phyloP scores from a whole-genome alignment of 2,888 invertebrate genomes.

The Xestia sexstrigata region DNA sequence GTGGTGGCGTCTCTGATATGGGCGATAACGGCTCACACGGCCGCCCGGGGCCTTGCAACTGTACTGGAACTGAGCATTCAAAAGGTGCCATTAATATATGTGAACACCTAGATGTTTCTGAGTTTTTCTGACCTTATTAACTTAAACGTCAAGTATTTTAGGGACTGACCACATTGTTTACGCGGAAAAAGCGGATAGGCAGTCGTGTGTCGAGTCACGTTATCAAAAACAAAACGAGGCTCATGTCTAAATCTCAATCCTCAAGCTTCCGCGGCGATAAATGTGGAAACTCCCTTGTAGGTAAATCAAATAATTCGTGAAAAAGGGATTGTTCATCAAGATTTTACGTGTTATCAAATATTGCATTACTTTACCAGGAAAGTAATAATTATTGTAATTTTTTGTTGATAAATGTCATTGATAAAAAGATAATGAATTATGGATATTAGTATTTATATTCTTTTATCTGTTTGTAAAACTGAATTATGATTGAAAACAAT shows the following conservation, averaged over 20 bases:
- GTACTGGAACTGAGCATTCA: constrained; percentile 82
- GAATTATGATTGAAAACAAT: background rate
- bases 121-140: background rate
- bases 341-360: background rate
- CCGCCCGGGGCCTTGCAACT: constrained; percentile 88
- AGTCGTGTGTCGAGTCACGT: background rate
- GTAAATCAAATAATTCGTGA: background rate
- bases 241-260: background rate
- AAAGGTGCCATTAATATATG: background rate
- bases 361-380: background rate
- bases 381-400: constrained; percentile 1
- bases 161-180: background rate
- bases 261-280: background rate
- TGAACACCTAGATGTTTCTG: background rate
- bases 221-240: background rate
- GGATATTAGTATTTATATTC: background rate
- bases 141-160: background rate
- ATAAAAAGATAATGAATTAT: background rate
- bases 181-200: background rate
- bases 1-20: constrained; percentile 96
- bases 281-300: background rate
- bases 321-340: background rate
- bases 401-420: constrained; percentile 15
- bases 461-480: constrained; percentile 9
- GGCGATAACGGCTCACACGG: constrained; percentile 93